These are phyloP conservation scores for Lepisosteus osseus DNA, from an alignment of 2,113 vertebrate genomes.

Conservation along the genomic window DNA sequence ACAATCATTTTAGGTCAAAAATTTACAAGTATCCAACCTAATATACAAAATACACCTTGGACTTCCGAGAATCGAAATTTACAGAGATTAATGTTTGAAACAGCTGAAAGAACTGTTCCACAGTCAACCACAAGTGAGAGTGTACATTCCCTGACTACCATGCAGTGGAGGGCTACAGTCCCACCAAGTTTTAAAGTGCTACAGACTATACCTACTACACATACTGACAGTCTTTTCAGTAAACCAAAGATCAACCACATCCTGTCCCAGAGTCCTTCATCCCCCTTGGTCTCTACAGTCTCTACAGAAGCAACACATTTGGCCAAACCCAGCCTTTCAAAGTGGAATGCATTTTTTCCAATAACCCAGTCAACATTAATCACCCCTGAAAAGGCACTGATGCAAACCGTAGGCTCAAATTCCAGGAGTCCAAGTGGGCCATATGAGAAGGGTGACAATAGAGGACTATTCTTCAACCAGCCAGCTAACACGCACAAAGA, in stretches of 20 bases:
- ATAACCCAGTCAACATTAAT: background rate
- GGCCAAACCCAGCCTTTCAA: background rate
- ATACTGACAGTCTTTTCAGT: constrained; percentile 4
- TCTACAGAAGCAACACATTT: constrained; percentile 20
- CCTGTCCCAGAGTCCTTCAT: constrained; percentile 5
- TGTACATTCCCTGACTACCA: too few relatives aligned
- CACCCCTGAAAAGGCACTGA: constrained; percentile 11
- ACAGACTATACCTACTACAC: constrained; percentile 3
- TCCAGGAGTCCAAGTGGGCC: background rate
- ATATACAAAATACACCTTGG: too few relatives aligned
- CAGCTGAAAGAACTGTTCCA: too few relatives aligned
- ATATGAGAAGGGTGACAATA: background rate
- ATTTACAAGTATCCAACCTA: constrained; percentile 11
- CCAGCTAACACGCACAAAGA: constrained; percentile 4
- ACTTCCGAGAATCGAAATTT: too few relatives aligned
- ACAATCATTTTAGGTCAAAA: background rate
- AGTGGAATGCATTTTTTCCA: background rate
- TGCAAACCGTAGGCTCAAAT: constrained; percentile 14
- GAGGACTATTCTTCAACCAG: background rate
- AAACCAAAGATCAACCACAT: constrained; percentile 10
- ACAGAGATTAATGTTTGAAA: too few relatives aligned
- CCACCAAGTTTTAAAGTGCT: too few relatives aligned
- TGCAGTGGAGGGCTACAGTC: too few relatives aligned
- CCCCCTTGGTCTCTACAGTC: background rate
- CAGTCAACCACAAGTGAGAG: too few relatives aligned